phyloP scores from a whole-genome alignment of 2,113 vertebrate species.

The Caretta caretta region DNA sequence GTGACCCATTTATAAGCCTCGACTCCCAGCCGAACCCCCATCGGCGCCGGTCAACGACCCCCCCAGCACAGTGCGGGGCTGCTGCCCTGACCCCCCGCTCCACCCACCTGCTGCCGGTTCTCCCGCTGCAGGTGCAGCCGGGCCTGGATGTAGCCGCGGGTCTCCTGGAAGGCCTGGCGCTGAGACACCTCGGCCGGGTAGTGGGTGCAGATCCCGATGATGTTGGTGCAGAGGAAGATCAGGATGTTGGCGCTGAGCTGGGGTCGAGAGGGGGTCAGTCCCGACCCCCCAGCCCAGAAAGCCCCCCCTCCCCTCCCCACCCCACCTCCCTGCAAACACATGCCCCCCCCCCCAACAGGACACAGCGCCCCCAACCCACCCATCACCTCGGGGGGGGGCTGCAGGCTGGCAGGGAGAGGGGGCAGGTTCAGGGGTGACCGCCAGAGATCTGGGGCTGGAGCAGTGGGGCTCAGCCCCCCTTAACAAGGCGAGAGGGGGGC shows the following conservation, averaged over 20 bases:
- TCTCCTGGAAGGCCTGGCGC: conserved; percentile 97
- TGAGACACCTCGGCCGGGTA: conserved; percentile 97
- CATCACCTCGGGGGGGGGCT: neutral
- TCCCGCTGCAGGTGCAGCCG: conserved; percentile 94
- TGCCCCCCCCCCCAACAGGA: neutral
- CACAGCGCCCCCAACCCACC: neutral
- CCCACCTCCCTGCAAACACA: neutral
- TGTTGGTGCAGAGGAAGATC: conserved; percentile 96
- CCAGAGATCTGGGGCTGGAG: neutral
- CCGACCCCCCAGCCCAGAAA: neutral
- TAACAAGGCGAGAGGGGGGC: neutral
- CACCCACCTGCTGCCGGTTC: conserved; percentile 93
- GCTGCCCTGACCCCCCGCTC: neutral
- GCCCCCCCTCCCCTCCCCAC: neutral
- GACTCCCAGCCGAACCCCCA: neutral
- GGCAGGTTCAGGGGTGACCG: neutral
- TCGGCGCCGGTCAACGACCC: neutral
- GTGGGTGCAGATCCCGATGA: conserved; percentile 96
- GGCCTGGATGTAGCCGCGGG: conserved; percentile 95
- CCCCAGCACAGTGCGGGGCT: neutral
- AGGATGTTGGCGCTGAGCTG: conserved; percentile 93
- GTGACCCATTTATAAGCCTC: too few species aligned
- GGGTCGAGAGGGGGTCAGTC: neutral
- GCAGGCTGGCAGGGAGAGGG: neutral
- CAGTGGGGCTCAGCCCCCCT: neutral